Base-by-base conservation (phyloP, 2,113 vertebrate species). In the Seriola aureovittata region DNA sequence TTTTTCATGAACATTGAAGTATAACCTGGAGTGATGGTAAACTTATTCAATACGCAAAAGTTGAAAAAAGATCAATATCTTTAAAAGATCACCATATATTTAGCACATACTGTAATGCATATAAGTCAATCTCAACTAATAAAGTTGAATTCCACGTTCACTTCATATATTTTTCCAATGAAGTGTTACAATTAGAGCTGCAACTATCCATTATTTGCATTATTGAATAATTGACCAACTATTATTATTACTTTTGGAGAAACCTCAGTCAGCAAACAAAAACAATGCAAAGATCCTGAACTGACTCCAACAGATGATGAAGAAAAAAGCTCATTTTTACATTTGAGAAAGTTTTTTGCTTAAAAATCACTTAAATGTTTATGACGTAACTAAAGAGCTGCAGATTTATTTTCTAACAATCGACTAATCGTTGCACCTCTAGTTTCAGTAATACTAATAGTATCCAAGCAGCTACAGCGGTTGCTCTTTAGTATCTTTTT, bases 381-480 rank as follows among this genome's bases (percentile, higher is more conserved):
- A 3, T 25, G 19, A 23, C 5, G 32, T 17, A 42, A 21, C 32
- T 34, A 29, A 14, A 60, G 2, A 34, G 38, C 3, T 60, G 42
- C 3, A 62, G 12, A n/a, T 64, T n/a, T 38, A 16, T 19, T 8
- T 64, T 70, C 11, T 50, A 38, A 25, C 62, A 6, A 60, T 32
- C 19, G 4, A 66, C 13, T 12, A 44, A 25, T 44, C 17, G 12
- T 17, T 10, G 44, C 16, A 57, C 25, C 50, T 57, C 1, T 11
- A 9, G 7, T 52, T 34, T 66, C 6, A 36, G 10, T 59, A 34
- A 71, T 14, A 21, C 44, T 11, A 4, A 12, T 62, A 9, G 52
- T 36, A 66, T 79, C 19, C 42, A 21, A 55, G 66, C 50, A 81
- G 59, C 11, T 25, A 17, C 36, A 58, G 25, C 58, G 50, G 21